phyloP scores from a whole-genome alignment of 1,140 invertebrate genomes.

The Helicoverpa zea region DNA sequence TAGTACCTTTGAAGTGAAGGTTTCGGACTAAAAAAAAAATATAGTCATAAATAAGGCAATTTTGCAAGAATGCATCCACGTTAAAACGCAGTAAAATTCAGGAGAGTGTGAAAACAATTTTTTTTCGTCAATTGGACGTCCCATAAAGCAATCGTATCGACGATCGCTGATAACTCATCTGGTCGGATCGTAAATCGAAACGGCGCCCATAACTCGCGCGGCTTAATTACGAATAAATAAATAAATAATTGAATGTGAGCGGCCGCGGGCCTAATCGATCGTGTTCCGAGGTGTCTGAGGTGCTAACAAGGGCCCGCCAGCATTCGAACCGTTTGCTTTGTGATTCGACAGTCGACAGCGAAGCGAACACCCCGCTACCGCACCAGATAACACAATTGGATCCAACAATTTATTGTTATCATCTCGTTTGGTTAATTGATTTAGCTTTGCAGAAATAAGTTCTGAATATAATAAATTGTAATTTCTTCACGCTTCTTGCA shows the following conservation, averaged over 20 bases:
- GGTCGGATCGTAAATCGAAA: constrained; percentile 76
- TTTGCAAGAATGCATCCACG: not conserved
- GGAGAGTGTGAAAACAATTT: constrained; percentile 37
- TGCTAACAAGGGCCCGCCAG: constrained; percentile 79
- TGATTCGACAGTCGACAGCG: constrained; percentile 35
- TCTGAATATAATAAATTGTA: no score
- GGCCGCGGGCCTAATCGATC: constrained; percentile 85
- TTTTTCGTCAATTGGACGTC: constrained; percentile 40
- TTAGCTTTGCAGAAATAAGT: not conserved
- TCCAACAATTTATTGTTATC: constrained; percentile 43
- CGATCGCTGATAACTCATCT: constrained; percentile 75
- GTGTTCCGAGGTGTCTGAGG: constrained; percentile 73
- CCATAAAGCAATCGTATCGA: constrained; percentile 67
- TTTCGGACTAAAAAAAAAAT: not conserved
- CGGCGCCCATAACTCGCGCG: constrained; percentile 77
- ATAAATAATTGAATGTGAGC: constrained; percentile 86
- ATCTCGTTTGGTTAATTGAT: constrained; percentile 21
- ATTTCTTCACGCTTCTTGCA: not conserved
- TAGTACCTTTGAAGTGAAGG: no score
- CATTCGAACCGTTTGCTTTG: constrained; percentile 41
- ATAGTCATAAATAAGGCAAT: not conserved
- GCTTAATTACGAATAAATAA: constrained; percentile 87
- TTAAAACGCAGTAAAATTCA: constrained; percentile 21
- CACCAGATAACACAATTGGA: constrained; percentile 43
- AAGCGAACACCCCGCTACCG: constrained; percentile 31